phyloP scores from a whole-genome alignment of 30 jellyfish, hydroid and myxozoan species.

The Hydra vulgaris region DNA sequence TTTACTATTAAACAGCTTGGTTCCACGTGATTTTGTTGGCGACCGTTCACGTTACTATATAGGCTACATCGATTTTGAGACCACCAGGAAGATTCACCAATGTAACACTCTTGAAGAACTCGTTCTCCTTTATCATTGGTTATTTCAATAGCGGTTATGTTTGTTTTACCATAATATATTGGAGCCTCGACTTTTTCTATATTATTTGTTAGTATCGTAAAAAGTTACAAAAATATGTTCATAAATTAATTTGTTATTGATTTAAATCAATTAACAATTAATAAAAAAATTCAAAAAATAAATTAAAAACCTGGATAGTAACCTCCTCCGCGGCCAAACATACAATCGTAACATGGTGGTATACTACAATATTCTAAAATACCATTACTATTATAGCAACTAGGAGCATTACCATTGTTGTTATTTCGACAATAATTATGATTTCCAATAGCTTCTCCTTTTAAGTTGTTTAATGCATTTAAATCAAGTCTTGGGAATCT shows the following conservation, averaged over 20 bases:
- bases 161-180: background rate
- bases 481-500: background rate
- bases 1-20: background rate
- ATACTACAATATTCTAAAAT: background rate
- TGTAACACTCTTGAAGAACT: slow-evolving; percentile 2
- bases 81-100: background rate
- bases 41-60: background rate
- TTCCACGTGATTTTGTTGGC: background rate
- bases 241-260: no score
- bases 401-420: background rate
- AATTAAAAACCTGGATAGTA: background rate
- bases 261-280: no score
- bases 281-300: no score
- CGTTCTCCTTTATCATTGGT: background rate
- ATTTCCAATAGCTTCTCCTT: background rate
- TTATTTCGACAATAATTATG: slow-evolving; percentile 18
- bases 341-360: slow-evolving; percentile 1
- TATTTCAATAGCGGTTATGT: background rate
- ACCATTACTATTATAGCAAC: background rate
- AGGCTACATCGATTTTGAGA: background rate
- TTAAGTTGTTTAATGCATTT: no score
- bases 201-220: no score
- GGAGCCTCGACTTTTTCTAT: background rate
- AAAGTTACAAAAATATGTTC: background rate
- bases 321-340: slow-evolving; percentile 9